Base-by-base conservation (phyloP, 2,888 invertebrate species). In the Athetis lepigone region DNA sequence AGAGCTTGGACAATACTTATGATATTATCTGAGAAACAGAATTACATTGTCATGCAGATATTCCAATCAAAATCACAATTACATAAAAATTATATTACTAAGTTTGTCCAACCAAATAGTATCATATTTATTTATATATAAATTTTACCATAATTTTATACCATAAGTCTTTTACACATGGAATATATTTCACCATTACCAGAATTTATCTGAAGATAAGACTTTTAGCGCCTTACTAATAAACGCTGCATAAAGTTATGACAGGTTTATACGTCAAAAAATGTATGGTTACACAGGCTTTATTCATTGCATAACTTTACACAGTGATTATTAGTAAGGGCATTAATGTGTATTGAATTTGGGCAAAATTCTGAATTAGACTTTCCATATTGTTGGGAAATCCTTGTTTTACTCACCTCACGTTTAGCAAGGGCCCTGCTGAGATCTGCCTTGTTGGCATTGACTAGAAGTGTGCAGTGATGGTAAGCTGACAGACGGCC, bases 381-480 rank as follows among this genome's bases (percentile, higher is more conserved):
- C n/a, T n/a, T n/a, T n/a, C n/a, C n/a, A n/a, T 60, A 45, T 45
- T 54, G 57, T 42, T 47, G 23, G 55, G 70, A 63, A 61, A 71
- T 80, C 8, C 3, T 36, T 43, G 36, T 33, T 36, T 55, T 63
- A 90, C 94, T 95, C 95, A 98, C 98, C 95, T 97, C 96, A 88
- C 96, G 96, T 89, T 96, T 97, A 65, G 96, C 96, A 66, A 98
- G 96, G 61, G 97, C 96, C 80, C 96, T 95, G 80, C 96, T 96
- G 87, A 98, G 95, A 88, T 96, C 96, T 74, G 96, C 90, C 92
- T 98, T 97, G 88, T 98, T 97, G 71, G 97, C 97, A 85, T 98
- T 96, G 69, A 99, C 97, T 88, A 99, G 95, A 77, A 99, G 96
- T 4, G 99, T 99, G 92, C 99, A 99, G 91, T 99, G 99, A 90